Conservation (phyloP, 2,888 invertebrate species). For the Parapristionchus giblindavisi region DNA sequence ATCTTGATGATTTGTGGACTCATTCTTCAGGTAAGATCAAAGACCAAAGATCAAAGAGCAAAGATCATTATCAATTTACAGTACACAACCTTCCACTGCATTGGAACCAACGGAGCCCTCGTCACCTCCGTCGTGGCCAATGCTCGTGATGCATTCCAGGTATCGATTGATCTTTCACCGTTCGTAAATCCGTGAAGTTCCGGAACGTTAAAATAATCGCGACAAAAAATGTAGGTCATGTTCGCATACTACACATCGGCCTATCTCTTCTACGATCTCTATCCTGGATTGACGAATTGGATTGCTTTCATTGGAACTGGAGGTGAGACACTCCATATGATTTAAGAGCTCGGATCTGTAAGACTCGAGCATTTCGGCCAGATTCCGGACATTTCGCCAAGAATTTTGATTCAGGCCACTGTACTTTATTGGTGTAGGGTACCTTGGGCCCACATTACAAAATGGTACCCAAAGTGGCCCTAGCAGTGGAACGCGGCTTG, state of each 20-base stretch:
- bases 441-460: too few relatives aligned
- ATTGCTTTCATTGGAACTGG: constrained; percentile 37
- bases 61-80: constrained; percentile 41
- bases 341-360: too few relatives aligned
- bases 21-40: constrained; percentile 22
- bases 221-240: constrained; percentile 46
- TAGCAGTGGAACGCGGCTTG: too few relatives aligned
- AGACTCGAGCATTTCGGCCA: too few relatives aligned
- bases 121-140: constrained; percentile 57
- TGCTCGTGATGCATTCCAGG: constrained; percentile 59
- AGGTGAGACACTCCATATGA: neutral
- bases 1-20: constrained; percentile 25
- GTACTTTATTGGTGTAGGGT: too few relatives aligned
- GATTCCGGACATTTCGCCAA: too few relatives aligned
- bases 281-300: constrained; percentile 55
- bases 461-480: too few relatives aligned
- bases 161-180: too few relatives aligned
- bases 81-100: constrained; percentile 53
- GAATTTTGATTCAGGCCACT: too few relatives aligned
- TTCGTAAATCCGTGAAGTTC: neutral
- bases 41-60: constrained; percentile 19
- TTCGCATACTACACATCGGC: constrained; percentile 61
- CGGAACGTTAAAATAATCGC: neutral
- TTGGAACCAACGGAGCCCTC: constrained; percentile 53
- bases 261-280: constrained; percentile 65